Evolutionary conservation across 1,140 invertebrate genomes (phyloP), one percentile per base, ranked within the genome.

Genomic region (Brachionus koreanus): DNA sequence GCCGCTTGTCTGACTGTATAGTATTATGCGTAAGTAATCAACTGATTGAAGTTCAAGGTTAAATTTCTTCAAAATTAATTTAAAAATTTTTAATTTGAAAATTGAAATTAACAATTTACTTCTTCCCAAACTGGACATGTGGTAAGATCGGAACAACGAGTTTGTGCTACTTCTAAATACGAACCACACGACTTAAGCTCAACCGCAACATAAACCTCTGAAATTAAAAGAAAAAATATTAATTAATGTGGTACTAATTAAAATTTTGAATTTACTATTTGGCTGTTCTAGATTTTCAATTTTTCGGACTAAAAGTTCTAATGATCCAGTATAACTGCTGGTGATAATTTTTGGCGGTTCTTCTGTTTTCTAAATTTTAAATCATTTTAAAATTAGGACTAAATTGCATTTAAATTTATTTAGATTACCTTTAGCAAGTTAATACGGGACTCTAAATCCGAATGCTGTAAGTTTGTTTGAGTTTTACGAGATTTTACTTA

Each of bases 401-500:
- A 5, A 2, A 69, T 16, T 25, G 1, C 5, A 39, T 19, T 37
- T 79, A 10, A 23, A 61, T 35, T 19, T 37, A 46, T 12, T 12
- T 13, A 46, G 46, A 43, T 35, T 79, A 79, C 76, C 42, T 79
- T 79, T 61, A 79, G 39, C 6, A 7, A 61, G 33, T 79, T 79
- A 39, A 79, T 42, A n/a, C 76, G 33, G 4, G 76, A 79, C 49
- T 79, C 76, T 13, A 79, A 35, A 25, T 79, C 76, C 16, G 76
- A 57, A 61, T 79, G 76, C 19, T 79, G 49, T 65, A 79, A 37
- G 37, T 61, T 57, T 19, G 35, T 19, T 61, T 12, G 35, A 23
- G 76, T 79, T 79, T 79, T 79, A 65, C 76, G 76, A 37, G 76
- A 57, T 79, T 79, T 79, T 19, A 79, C 76, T 79, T 42, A 23